Evolutionary conservation across 2,888 invertebrate species (phyloP), one percentile per base, ranked within the genome.

Genomic region (Deilephila elpenor): DNA sequence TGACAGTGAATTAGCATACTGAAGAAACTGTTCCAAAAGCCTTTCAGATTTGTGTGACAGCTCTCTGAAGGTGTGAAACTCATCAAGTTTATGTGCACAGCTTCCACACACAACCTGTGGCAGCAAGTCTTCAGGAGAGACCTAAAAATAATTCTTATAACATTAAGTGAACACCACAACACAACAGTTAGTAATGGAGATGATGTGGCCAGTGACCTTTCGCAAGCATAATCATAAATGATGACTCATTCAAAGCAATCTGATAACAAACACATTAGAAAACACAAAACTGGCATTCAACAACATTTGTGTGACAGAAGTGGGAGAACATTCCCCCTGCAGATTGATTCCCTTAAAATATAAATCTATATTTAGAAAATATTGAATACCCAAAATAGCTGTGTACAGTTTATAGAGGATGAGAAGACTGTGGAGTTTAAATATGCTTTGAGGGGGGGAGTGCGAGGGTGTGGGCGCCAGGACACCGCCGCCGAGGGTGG

Each of bases 91-190:
- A 85, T 96, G 96, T 82, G 96, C 96, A 93, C 98, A 98, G 81
- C 96, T 96, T 77, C 96, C 96, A 93, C 98, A 98, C 80, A 98
- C 96, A 83, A 97, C 96, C 83, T 96, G 96, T 81, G 97, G 97
- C 87, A 97, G 95, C 84, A 96, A 95, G 91, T 98, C 97, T 84
- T 95, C 96, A 87, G 97, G 96, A 83, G 97, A 96, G 78, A 97
- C 96, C 97, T 97, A 93, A 83, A 94, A 95, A 85, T 80, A 84
- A 79, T 82, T 84, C 51, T 83, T 59, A 84, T 79, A 82, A 79
- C 72, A 83, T 88, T 81, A 88, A 75, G 81, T 71, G 74, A 76
- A 76, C 71, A 77, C 77, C 83, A 86, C 84, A 89, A 87, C 80
- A 86, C 78, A 79, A 79, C 77, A 83, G 78, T 88, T 86, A 89